Evolutionary conservation across 1,140 invertebrate genomes (phyloP), one percentile per base, ranked within the genome.

Genomic region (Papilio machaon): DNA sequence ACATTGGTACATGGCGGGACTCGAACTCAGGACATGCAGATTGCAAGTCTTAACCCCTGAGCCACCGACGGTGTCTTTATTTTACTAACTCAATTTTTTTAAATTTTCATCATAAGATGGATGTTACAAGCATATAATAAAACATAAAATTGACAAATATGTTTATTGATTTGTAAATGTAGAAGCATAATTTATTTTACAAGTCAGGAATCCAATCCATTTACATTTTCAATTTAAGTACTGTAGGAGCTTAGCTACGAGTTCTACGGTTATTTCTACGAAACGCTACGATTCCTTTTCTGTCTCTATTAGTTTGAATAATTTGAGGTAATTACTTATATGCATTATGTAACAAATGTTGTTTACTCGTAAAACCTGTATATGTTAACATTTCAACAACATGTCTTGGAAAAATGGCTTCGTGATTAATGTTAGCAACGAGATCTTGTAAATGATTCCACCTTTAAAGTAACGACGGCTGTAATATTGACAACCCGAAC

Each of bases 401-500:
- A 60, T 38, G 35, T 58, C 23, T 78, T 19, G 43, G 35, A 64
- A 67, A 67, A 79, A 64, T 49, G 38, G 38, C 77, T 38, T 9
- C 54, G 58, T 79, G 58, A 79, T 79, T 67, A 79, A 79, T 67
- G 58, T 47, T 38, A 79, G 60, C 38, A 35, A 67, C 77, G 60
- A 64, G 77, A 43, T 43, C 58, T 67, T 58, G 60, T 79, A 79
- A 79, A 79, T 64, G 77, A 79, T 67, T 79, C n/a, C 35, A 23
- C 35, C 77, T 79, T 67, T 79, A 79, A 79, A 60, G 77, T 79
- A 67, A 79, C 77, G 77, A 67, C 38, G 38, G 77, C n/a, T 67
- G 58, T 79, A 79, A 79, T 17, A 19, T 79, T 79, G 60, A 79
- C 77, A 43, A 79, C 30, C 6, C 15, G 17, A 43, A 3, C 52